A percentile compares a stretch with the other conserved stretches of the same genome.
phyloP scores from a whole-genome alignment of 35 echinoderm and acorn worm genomes.

The Ptychodera flava region DNA sequence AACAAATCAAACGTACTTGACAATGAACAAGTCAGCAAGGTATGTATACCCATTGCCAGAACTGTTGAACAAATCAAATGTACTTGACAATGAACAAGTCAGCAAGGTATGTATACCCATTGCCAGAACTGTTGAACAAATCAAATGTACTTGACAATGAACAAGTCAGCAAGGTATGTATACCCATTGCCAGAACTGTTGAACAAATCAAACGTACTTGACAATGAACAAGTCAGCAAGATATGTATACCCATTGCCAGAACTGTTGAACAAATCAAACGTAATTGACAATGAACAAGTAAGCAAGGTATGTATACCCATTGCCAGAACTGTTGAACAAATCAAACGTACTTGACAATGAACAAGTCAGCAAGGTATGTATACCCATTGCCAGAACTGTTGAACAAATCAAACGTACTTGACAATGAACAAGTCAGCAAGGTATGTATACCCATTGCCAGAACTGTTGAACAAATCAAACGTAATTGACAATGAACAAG shows the following conservation, averaged over 20 bases:
- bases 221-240: constrained; percentile 55
- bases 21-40: constrained; percentile 63
- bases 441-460: constrained; percentile 24
- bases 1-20: constrained; percentile 61
- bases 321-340: constrained; percentile 31
- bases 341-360: constrained; percentile 45
- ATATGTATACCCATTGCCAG: constrained; percentile 15
- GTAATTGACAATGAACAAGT: constrained; percentile 55
- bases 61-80: constrained; percentile 49
- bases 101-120: constrained; percentile 63
- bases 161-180: constrained; percentile 71
- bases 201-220: constrained; percentile 60
- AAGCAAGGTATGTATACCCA: constrained; percentile 51
- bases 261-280: constrained; percentile 46
- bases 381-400: background rate
- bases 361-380: constrained; percentile 68
- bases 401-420: constrained; percentile 61
- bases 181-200: constrained; percentile 2
- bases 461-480: constrained; percentile 48
- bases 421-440: constrained; percentile 53
- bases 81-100: constrained; percentile 56
- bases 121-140: constrained; percentile 66
- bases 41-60: constrained; percentile 62
- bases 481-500: constrained; percentile 45
- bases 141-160: constrained; percentile 47